These are phyloP conservation scores for Ptyas mucosa DNA, from an alignment of 2,113 vertebrate genomes.

Conservation along the genomic window DNA sequence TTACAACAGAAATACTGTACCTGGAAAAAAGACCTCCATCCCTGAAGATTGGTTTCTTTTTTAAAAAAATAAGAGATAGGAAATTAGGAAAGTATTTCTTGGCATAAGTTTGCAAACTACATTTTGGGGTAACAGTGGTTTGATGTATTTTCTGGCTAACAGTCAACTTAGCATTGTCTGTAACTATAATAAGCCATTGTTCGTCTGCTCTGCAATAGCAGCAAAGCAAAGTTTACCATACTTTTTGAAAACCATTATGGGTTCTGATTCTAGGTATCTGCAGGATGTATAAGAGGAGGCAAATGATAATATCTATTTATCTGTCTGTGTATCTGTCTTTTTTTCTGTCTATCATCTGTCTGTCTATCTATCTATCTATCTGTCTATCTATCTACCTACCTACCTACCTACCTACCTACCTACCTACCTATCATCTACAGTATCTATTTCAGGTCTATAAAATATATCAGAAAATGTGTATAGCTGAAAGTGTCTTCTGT, in stretches of 20 bases:
- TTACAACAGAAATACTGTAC: neutral
- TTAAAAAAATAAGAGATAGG: too few species aligned
- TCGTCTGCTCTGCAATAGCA: neutral
- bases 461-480: neutral
- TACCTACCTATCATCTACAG: too few species aligned
- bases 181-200: too few species aligned
- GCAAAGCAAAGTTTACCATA: neutral
- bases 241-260: neutral
- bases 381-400: too few species aligned
- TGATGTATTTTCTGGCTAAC: neutral
- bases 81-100: neutral
- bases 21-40: neutral
- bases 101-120: neutral
- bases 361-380: too few species aligned
- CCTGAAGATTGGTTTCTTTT: neutral
- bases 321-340: too few species aligned
- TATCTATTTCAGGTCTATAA: neutral
- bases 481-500: neutral
- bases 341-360: too few species aligned
- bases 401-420: too few species aligned
- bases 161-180: neutral
- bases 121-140: neutral
- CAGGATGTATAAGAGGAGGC: neutral
- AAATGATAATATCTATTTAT: neutral
- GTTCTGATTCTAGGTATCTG: neutral